Evolutionary conservation across 2,113 vertebrate genomes (phyloP).

Genomic region (Nothobranchius furzeri): DNA sequence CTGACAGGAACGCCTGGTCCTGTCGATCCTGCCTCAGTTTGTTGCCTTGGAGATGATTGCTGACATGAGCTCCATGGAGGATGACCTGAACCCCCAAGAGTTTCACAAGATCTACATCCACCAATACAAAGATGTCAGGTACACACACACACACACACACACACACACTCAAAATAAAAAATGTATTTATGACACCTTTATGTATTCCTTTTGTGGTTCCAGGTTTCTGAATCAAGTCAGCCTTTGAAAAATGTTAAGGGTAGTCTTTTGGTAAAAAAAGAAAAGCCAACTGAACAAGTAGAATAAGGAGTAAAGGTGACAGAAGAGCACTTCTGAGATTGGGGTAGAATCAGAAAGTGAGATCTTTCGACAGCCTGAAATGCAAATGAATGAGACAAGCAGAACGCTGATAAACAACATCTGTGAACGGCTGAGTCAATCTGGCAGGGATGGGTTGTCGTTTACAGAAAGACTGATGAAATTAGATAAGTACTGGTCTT

Average conservation of each 20-base stretch:
- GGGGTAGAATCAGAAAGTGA: no score
- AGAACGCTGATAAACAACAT: neutral
- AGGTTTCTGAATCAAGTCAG: neutral
- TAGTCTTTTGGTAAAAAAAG: no score
- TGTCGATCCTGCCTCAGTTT: slow-evolving; percentile 79
- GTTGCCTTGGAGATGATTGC: slow-evolving; percentile 82
- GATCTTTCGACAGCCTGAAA: no score
- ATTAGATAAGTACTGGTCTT: neutral
- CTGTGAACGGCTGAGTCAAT: neutral
- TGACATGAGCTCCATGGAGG: slow-evolving; percentile 75
- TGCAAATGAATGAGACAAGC: neutral
- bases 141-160: slow-evolving; percentile 17
- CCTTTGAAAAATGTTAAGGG: neutral
- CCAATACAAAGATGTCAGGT: slow-evolving; percentile 81
- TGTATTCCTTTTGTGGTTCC: neutral
- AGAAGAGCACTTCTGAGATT: no score
- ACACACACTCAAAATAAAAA: neutral
- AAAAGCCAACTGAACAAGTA: no score
- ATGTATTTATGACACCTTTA: neutral
- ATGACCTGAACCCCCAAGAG: slow-evolving; percentile 74
- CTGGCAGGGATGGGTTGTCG: neutral
- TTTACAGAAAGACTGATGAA: neutral
- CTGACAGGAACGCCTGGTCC: slow-evolving; percentile 74
- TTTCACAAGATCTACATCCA: slow-evolving; percentile 82
- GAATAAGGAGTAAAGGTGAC: no score